Evolutionary conservation across 2,113 vertebrate genomes (phyloP).

Genomic region (Lophotis ruficrista): DNA sequence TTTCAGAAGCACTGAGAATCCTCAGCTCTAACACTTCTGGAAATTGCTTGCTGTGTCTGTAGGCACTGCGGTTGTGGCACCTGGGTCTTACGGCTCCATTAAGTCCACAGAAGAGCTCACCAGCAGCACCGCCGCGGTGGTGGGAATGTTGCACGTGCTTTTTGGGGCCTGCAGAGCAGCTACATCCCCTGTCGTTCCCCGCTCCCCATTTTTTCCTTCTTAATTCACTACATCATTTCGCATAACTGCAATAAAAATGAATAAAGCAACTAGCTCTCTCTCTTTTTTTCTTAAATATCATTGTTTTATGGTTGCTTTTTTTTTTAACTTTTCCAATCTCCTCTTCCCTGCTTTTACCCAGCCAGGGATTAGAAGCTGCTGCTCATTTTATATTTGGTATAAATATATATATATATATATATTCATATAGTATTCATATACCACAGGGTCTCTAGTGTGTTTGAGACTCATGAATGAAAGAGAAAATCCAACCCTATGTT

Average conservation of each 20-base stretch:
- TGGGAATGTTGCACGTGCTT: not conserved
- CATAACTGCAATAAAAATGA: not conserved
- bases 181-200: not conserved
- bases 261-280: not conserved
- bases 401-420: too few species aligned
- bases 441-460: not conserved
- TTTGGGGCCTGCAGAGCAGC: fast-evolving
- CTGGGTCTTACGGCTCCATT: not conserved
- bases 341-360: not conserved
- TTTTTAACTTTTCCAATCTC: not conserved
- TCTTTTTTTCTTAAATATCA: not conserved
- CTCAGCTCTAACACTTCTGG: not conserved
- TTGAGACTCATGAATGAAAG: not conserved
- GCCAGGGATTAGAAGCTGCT: not conserved
- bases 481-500: not conserved
- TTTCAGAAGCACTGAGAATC: not conserved
- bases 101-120: not conserved
- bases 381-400: not conserved
- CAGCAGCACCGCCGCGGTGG: fast-evolving
- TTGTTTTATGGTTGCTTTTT: not conserved
- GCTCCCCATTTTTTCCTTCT: too few species aligned
- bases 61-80: not conserved
- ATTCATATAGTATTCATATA: too few species aligned
- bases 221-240: not conserved
- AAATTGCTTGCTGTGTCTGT: not conserved